phyloP scores from a whole-genome alignment of 2,888 invertebrate genomes.

The Temnothorax unifasciatus region DNA sequence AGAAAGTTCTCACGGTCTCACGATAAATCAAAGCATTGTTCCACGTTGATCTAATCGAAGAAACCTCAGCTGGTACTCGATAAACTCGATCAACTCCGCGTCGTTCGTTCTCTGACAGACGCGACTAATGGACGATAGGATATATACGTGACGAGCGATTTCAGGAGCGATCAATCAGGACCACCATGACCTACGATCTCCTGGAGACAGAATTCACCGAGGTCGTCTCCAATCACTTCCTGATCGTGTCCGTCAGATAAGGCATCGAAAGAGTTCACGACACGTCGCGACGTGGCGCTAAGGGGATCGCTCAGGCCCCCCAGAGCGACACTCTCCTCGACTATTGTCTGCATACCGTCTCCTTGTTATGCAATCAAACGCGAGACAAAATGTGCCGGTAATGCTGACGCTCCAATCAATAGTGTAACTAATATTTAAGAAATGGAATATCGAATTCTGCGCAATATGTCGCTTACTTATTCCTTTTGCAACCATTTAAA shows the following conservation, averaged over 20 bases:
- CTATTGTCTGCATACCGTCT: conserved; percentile 61
- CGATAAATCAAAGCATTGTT: background rate
- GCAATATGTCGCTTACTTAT: too few relatives aligned
- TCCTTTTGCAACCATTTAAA: background rate
- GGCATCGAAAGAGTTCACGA: conserved; percentile 37
- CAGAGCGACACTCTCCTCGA: conserved; percentile 15
- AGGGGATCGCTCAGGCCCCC: background rate
- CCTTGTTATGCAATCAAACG: conserved; percentile 65
- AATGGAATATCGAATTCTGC: background rate
- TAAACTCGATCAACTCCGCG: background rate
- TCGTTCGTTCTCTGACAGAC: conserved; percentile 21
- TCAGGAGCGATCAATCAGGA: conserved; percentile 67
- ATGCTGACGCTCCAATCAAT: conserved; percentile 59
- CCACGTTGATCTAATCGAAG: conserved; percentile 1
- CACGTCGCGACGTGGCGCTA: conserved; percentile 43
- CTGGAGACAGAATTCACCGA: conserved; percentile 49
- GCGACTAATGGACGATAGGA: conserved; percentile 29
- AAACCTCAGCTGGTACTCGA: background rate
- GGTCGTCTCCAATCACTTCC: conserved; percentile 44
- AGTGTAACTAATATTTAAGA: conserved; percentile 48
- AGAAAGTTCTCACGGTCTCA: background rate
- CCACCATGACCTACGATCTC: conserved; percentile 64
- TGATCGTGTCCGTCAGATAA: conserved; percentile 31
- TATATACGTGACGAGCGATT: conserved; percentile 64
- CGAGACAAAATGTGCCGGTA: conserved; percentile 64